A percentile compares a stretch with the other conserved stretches of the same genome.
Conservation (phyloP, 1,140 invertebrate genomes). For the Zaprionus ornatus region DNA sequence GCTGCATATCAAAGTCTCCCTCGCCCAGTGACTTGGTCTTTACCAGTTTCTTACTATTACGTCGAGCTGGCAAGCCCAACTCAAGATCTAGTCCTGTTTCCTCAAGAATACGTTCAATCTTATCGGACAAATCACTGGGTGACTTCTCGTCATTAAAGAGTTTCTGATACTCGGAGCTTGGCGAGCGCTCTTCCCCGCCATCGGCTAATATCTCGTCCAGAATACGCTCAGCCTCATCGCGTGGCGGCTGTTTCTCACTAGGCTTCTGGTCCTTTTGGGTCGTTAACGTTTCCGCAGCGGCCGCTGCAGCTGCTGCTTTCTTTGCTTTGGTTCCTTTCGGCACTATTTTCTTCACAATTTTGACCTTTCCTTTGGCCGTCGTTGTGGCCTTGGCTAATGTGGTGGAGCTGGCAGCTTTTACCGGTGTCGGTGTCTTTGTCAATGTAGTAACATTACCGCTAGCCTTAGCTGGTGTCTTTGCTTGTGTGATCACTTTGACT, state of each 20-base stretch:
- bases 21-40: slow-evolving; percentile 79
- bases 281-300: not conserved
- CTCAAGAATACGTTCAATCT: slow-evolving; percentile 75
- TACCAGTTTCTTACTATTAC: slow-evolving; percentile 64
- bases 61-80: slow-evolving; percentile 55
- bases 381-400: slow-evolving; percentile 42
- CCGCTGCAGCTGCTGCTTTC: slow-evolving; percentile 54
- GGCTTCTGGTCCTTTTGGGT: not conserved
- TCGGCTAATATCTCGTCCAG: slow-evolving; percentile 72
- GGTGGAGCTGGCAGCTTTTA: slow-evolving; percentile 21
- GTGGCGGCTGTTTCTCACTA: slow-evolving; percentile 20
- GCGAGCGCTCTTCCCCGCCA: slow-evolving; percentile 62
- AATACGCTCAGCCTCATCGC: slow-evolving; percentile 71
- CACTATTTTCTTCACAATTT: slow-evolving; percentile 79
- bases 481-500: slow-evolving; percentile 23
- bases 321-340: slow-evolving; percentile 75
- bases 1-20: slow-evolving; percentile 61
- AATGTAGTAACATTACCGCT: not conserved
- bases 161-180: slow-evolving; percentile 74
- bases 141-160: slow-evolving; percentile 79
- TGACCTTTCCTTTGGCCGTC: slow-evolving; percentile 63
- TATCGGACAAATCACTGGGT: slow-evolving; percentile 79
- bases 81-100: slow-evolving; percentile 73
- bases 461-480: slow-evolving; percentile 27
- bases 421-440: slow-evolving; percentile 13